A percentile compares a stretch with the other conserved stretches of the same genome.
Conservation (phyloP, 2,888 invertebrate genomes). For the Actias luna region DNA sequence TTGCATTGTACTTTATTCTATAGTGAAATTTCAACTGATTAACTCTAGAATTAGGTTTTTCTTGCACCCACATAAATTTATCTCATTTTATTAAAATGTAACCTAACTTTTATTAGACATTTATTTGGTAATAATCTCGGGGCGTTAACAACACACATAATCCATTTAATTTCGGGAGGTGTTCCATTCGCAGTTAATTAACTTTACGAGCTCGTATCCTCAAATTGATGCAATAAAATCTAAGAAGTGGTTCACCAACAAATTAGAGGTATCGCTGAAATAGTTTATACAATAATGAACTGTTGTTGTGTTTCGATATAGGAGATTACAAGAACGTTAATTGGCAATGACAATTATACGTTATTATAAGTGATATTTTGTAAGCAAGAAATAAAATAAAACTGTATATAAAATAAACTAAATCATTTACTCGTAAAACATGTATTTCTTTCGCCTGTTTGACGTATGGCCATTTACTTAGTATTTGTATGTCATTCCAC, state of each 20-base stretch:
- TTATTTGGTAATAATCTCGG: constrained; percentile 38
- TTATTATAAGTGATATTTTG: no score
- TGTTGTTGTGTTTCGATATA: not conserved
- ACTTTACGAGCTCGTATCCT: constrained; percentile 50
- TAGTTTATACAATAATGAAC: constrained; percentile 14
- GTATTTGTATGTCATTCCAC: no score
- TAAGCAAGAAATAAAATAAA: no score
- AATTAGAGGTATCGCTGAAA: constrained; percentile 36
- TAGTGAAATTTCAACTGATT: no score
- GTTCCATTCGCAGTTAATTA: constrained; percentile 56
- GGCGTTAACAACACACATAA: constrained; percentile 37
- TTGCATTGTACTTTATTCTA: not conserved
- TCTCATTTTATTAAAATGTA: constrained; percentile 9
- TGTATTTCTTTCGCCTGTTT: no score
- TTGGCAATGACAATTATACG: not conserved
- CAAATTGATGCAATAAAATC: constrained; percentile 54
- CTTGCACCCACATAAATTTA: not conserved
- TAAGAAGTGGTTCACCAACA: constrained; percentile 33
- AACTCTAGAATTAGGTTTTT: no score
- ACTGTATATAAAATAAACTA: no score
- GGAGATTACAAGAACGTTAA: not conserved
- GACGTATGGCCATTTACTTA: no score
- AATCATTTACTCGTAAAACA: no score
- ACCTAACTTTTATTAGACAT: constrained; percentile 38
- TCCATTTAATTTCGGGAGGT: constrained; percentile 46